phyloP scores from a whole-genome alignment of 2,888 invertebrate genomes.

The Drosophila picticornis region DNA sequence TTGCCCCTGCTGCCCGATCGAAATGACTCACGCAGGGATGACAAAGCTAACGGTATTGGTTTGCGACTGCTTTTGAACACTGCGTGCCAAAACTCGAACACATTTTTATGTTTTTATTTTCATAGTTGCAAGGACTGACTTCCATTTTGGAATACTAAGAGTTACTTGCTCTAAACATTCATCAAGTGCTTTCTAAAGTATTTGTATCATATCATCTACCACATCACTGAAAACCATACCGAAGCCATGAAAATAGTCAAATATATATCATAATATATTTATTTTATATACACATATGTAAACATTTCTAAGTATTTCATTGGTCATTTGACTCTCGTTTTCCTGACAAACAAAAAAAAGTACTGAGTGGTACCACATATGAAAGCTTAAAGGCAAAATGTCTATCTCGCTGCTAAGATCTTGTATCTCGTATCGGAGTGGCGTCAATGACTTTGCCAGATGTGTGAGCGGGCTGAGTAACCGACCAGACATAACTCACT shows the following conservation, averaged over 20 bases:
- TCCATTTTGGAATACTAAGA: not conserved
- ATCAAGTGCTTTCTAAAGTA: not conserved
- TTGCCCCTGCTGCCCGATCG: not conserved
- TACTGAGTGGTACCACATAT: not conserved
- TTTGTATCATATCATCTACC: not conserved
- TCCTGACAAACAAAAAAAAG: not conserved
- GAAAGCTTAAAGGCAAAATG: not conserved
- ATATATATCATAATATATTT: not conserved
- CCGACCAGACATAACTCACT: slow-evolving; percentile 57
- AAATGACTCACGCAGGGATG: slow-evolving; percentile 51
- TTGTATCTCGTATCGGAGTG: not conserved
- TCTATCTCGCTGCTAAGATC: slow-evolving; percentile 12
- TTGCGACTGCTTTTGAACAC: not conserved
- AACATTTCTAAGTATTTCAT: not conserved
- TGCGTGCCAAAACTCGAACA: not conserved
- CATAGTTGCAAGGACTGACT: not conserved
- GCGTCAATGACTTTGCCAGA: slow-evolving; percentile 49
- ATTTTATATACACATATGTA: not conserved
- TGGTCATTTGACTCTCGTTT: not conserved
- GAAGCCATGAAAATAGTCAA: not conserved
- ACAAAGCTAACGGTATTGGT: slow-evolving; percentile 21
- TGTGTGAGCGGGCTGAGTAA: slow-evolving; percentile 7
- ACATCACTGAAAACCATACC: not conserved
- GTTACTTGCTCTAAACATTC: not conserved
- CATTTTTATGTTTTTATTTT: not conserved